Percentiles rank a stretch among this genome's conserved stretches.
phyloP scores from a whole-genome alignment of 2,797 vertebrate genomes.

The Lophius americanus region DNA sequence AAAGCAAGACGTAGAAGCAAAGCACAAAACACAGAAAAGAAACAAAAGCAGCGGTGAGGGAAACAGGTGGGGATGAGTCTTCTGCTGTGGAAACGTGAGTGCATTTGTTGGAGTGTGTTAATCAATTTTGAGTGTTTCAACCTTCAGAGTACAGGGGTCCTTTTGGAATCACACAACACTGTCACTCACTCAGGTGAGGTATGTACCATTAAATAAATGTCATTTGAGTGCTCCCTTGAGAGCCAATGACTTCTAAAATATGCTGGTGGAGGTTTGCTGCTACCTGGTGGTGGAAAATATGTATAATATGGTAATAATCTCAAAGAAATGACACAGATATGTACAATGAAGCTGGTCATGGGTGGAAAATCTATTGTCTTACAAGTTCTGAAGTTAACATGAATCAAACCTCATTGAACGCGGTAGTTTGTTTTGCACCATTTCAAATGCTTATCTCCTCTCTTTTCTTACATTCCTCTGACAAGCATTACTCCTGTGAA shows the following conservation, averaged over 20 bases:
- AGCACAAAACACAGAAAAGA: background rate
- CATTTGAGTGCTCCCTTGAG: constrained; percentile 23
- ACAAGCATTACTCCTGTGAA: background rate
- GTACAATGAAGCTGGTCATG: too few species aligned
- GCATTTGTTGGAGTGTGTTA: constrained; percentile 27
- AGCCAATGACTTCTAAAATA: background rate
- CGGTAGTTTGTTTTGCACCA: background rate
- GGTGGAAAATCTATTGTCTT: too few species aligned
- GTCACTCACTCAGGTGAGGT: constrained; percentile 29
- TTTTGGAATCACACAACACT: constrained; percentile 43
- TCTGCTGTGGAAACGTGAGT: constrained; percentile 27
- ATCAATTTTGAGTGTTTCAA: constrained; percentile 31
- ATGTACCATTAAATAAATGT: constrained; percentile 15
- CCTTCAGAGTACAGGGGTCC: constrained; percentile 40
- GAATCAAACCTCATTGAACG: too few species aligned
- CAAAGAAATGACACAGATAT: too few species aligned
- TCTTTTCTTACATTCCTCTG: background rate
- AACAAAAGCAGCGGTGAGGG: background rate
- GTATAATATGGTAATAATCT: background rate
- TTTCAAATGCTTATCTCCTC: background rate
- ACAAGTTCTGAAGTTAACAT: too few species aligned
- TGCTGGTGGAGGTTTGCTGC: constrained; percentile 64
- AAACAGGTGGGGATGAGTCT: background rate
- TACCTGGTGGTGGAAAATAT: constrained; percentile 57
- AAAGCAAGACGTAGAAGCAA: background rate